phyloP scores from a whole-genome alignment of 2,888 invertebrate species.

The Ochlodes sylvanus region DNA sequence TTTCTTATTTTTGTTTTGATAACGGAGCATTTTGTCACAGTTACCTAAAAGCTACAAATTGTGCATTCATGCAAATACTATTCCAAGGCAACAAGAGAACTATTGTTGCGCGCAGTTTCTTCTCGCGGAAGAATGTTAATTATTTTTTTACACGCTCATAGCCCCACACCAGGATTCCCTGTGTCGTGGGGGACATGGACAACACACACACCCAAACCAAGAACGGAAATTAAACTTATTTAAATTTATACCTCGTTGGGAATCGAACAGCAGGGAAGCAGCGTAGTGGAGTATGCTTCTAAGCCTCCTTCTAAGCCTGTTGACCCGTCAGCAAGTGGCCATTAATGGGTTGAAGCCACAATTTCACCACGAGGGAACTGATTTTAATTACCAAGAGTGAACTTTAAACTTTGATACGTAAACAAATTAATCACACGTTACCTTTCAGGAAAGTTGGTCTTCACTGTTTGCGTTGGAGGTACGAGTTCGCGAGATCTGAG shows the following conservation, averaged over 20 bases:
- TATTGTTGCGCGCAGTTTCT: background rate
- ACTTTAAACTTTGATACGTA: conserved; percentile 28
- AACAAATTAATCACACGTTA: conserved; percentile 33
- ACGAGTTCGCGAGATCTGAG: background rate
- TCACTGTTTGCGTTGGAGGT: conserved; percentile 3
- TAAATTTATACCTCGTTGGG: too few relatives aligned
- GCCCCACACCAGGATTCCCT: too few relatives aligned
- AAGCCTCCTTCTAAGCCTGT: too few relatives aligned
- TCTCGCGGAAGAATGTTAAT: too few relatives aligned
- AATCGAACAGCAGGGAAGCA: too few relatives aligned
- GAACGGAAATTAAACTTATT: too few relatives aligned
- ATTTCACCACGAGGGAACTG: background rate
- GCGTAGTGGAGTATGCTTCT: too few relatives aligned
- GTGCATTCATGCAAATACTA: background rate
- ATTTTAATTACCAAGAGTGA: conserved; percentile 24
- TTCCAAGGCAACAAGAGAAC: background rate
- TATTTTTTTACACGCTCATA: too few relatives aligned
- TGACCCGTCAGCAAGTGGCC: too few relatives aligned
- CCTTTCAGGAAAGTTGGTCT: conserved; percentile 20
- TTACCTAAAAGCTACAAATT: background rate
- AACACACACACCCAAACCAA: too few relatives aligned
- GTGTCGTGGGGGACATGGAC: too few relatives aligned
- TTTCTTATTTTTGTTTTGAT: conserved; percentile 6
- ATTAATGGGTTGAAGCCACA: background rate
- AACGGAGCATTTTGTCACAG: conserved; percentile 2